Evolutionary conservation across 2,113 vertebrate genomes (phyloP), one percentile per base, ranked within the genome.

Genomic region (Onychorhynchus coronatus): DNA sequence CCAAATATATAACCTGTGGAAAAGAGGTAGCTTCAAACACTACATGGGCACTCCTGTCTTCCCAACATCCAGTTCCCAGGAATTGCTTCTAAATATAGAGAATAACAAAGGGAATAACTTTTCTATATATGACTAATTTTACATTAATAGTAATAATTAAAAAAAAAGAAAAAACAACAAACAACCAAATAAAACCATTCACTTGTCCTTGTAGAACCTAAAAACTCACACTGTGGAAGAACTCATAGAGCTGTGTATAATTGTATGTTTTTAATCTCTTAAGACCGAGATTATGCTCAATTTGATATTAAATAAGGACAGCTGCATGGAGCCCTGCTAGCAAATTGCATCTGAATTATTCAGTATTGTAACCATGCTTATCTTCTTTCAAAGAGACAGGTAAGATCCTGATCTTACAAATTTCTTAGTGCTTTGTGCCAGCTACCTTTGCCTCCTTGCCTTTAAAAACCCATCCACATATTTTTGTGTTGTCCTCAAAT

Each of bases 291-390:
- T 92, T 85, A 56, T 68, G 31, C 58, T 87, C 65, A 53, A 30
- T 76, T 70, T 77, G 74, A 46, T 85, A 74, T 49, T 75, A 78
- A 89, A 75, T 68, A 83, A 74, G 82, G 79, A 89, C 66, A 87
- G 66, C 49, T 91, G 30, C 74, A 28, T 71, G 63, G 72, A 86
- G 61, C 33, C 46, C 25, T 5, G 28, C 58, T 89, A 89, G 92
- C 74, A 94, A 96, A 93, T 82, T 92, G 58, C 56, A 58, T 87
- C 70, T 95, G 85, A 94, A 95, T 96, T 90, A 81, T 95, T 96
- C 56, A 85, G 35, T 41, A 46, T 20, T 68, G 52, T 89, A 71
- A 84, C 84, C 23, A 24, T 44, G 47, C 58, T 88, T 84, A 31
- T 87, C 42, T 67, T 77, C 79, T 90, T 91, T 89, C 42, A 47